Conservation (phyloP, 2,797 vertebrate species). For the Lacerta bilineata region DNA sequence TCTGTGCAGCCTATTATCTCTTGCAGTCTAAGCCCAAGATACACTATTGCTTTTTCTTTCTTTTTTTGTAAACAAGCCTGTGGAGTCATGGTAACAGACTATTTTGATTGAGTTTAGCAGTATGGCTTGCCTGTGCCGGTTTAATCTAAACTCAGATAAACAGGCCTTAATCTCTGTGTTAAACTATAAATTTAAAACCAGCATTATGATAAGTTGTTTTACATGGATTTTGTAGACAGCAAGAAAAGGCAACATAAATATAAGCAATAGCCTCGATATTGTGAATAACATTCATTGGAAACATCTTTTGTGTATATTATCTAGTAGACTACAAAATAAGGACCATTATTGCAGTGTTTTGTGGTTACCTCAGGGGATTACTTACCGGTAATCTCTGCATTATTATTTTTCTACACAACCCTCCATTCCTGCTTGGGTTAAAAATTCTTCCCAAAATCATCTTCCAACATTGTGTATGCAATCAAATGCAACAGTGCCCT, state of each 20-base stretch:
- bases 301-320: neutral
- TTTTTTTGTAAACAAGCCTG: neutral
- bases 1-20: neutral
- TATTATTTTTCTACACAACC: neutral
- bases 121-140: neutral
- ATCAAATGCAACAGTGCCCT: no score
- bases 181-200: neutral
- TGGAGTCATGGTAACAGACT: neutral
- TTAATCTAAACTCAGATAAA: neutral
- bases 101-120: neutral
- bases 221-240: neutral
- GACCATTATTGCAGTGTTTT: no score
- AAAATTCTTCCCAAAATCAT: neutral
- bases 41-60: neutral
- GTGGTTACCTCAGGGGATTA: neutral
- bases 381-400: neutral
- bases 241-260: neutral
- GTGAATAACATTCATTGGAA: no score
- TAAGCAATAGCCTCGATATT: accelerated
- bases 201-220: neutral
- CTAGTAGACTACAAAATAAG: neutral
- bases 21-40: neutral
- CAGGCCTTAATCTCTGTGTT: neutral
- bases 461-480: no score
- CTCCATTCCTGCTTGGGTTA: no score